A percentile compares a stretch with the other conserved stretches of the same genome.
These are phyloP conservation scores for Gymnosoma rotundatum DNA, from an alignment of 2,888 invertebrate species.

Conservation along the genomic window DNA sequence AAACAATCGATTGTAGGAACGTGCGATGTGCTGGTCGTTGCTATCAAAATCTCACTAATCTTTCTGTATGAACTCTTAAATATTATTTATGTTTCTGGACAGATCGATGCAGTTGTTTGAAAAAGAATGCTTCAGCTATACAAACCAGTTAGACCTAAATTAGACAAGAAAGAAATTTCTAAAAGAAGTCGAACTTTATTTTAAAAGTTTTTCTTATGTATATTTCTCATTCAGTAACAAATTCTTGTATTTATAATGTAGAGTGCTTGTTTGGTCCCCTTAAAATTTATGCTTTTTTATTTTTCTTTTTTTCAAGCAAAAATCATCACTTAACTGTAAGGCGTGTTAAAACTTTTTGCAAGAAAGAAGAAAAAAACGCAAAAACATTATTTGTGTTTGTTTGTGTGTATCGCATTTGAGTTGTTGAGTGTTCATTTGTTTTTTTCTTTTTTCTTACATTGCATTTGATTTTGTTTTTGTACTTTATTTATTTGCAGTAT, in stretches of 20 bases:
- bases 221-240: background rate
- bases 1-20: too few species aligned
- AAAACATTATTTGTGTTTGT: slow-evolving; percentile 24
- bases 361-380: background rate
- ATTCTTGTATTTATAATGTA: background rate
- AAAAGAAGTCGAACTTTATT: too few species aligned
- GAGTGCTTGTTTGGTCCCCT: background rate
- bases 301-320: slow-evolving; percentile 46
- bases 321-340: slow-evolving; percentile 66
- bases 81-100: too few species aligned
- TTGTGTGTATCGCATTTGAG: slow-evolving; percentile 21
- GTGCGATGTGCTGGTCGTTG: too few species aligned
- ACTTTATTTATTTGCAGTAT: slow-evolving; percentile 42
- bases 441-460: slow-evolving; percentile 25
- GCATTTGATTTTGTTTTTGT: slow-evolving; percentile 34
- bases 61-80: too few species aligned
- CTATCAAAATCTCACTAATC: too few species aligned
- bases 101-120: too few species aligned
- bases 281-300: slow-evolving; percentile 1
- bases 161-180: too few species aligned
- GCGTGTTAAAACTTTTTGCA: slow-evolving; percentile 60
- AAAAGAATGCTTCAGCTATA: too few species aligned
- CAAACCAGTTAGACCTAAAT: too few species aligned
- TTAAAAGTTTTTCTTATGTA: too few species aligned
- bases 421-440: slow-evolving; percentile 36